Evolutionary conservation across 2,888 invertebrate species (phyloP).

Genomic region (Asteroscopus sphinx): DNA sequence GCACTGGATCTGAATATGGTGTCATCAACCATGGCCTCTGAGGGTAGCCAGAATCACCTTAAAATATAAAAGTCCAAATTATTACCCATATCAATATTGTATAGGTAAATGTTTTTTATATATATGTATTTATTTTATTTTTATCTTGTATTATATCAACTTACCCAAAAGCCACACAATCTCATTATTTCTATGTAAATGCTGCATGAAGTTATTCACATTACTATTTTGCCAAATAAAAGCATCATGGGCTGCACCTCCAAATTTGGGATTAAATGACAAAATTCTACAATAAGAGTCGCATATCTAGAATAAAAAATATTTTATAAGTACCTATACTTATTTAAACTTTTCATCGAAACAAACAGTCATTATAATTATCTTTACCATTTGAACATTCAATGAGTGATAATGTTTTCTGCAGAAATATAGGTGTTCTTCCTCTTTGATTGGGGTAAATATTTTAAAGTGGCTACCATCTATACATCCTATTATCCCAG

Average conservation of each 20-base stretch:
- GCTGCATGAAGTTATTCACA: slow-evolving; percentile 11
- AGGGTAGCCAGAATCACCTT: slow-evolving; percentile 16
- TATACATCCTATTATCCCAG: neutral
- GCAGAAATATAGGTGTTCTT: slow-evolving; percentile 11
- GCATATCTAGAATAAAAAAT: slow-evolving; percentile 12
- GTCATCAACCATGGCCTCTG: slow-evolving; percentile 16
- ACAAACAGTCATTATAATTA: slow-evolving; percentile 1
- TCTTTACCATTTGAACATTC: slow-evolving; percentile 13
- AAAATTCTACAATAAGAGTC: slow-evolving; percentile 10
- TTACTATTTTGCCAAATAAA: slow-evolving; percentile 17
- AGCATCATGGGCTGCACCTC: slow-evolving; percentile 11
- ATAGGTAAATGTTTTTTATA: slow-evolving; percentile 3
- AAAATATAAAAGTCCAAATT: neutral
- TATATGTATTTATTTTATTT: neutral
- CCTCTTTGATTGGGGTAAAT: slow-evolving; percentile 4
- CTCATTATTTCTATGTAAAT: slow-evolving; percentile 12
- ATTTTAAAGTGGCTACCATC: slow-evolving; percentile 2
- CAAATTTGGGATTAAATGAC: slow-evolving; percentile 10
- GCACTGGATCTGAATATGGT: slow-evolving; percentile 8
- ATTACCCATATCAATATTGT: neutral
- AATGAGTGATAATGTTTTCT: slow-evolving; percentile 10
- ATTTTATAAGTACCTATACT: too few species aligned
- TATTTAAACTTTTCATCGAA: slow-evolving; percentile 5
- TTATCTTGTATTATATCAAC: slow-evolving; percentile 2
- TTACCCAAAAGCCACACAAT: slow-evolving; percentile 12